These are phyloP conservation scores for Bellardia pandia DNA, from an alignment of 2,888 invertebrate genomes.

Conservation along the genomic window DNA sequence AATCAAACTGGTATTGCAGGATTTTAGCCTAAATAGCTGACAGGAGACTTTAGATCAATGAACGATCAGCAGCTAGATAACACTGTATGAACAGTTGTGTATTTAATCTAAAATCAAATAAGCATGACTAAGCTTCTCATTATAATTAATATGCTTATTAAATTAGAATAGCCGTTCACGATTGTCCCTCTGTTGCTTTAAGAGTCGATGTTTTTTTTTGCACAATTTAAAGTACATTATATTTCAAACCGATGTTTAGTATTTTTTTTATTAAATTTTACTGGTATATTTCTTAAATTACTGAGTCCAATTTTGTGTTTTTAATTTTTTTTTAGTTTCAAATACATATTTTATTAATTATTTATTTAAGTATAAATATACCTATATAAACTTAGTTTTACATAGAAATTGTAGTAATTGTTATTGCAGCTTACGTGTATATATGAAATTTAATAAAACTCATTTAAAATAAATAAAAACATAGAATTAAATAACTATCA, in stretches of 20 bases:
- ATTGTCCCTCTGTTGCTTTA: too few relatives aligned
- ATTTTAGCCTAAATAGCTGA: too few relatives aligned
- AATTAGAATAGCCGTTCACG: too few relatives aligned
- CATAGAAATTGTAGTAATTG: constrained; percentile 17
- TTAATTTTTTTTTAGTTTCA: neutral
- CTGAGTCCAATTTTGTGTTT: neutral
- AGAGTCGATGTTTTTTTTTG: too few relatives aligned
- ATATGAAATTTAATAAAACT: constrained; percentile 10
- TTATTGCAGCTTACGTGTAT: constrained; percentile 24
- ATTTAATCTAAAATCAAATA: too few relatives aligned
- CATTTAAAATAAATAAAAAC: constrained; percentile 6
- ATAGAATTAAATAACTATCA: constrained; percentile 55
- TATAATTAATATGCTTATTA: too few relatives aligned
- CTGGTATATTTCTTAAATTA: neutral
- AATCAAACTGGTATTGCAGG: too few relatives aligned
- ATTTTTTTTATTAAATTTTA: neutral
- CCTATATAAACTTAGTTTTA: constrained; percentile 50
- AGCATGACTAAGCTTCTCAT: too few relatives aligned
- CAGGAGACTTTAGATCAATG: too few relatives aligned
- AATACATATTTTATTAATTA: neutral
- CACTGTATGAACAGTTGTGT: too few relatives aligned
- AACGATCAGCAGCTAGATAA: too few relatives aligned
- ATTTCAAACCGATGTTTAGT: neutral
- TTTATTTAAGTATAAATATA: constrained; percentile 7
- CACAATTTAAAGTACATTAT: too few relatives aligned